A percentile compares a stretch with the other conserved stretches of the same genome.
These are phyloP conservation scores for Lontra canadensis DNA, from an alignment of 2,113 vertebrate species.

Conservation along the genomic window DNA sequence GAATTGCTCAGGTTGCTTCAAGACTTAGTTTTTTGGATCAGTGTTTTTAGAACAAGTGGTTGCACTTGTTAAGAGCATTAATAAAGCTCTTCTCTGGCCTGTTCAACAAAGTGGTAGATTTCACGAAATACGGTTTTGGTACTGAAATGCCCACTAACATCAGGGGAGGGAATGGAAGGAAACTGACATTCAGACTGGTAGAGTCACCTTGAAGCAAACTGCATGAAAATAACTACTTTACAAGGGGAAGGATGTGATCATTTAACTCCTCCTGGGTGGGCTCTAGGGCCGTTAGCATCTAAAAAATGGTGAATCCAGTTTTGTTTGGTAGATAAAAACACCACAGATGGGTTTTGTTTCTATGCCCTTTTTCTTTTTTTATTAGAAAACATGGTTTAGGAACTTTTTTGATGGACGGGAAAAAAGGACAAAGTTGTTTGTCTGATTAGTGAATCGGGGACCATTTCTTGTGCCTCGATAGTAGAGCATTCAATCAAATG, in stretches of 20 bases:
- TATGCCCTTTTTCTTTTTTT: background rate
- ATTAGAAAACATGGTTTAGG: background rate
- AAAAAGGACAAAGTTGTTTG: background rate
- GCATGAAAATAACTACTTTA: background rate
- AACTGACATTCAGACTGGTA: background rate
- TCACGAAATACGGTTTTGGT: background rate
- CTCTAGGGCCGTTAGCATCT: background rate
- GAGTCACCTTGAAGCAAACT: background rate
- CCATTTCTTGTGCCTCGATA: background rate
- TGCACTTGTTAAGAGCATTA: no score
- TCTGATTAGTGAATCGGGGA: no score
- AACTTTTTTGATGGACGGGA: background rate
- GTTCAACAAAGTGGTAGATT: background rate
- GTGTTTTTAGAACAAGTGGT: background rate
- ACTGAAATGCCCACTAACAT: background rate
- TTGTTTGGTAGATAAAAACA: background rate
- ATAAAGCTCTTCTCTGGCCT: background rate
- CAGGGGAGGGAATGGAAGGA: background rate
- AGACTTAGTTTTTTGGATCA: background rate
- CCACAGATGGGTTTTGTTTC: background rate
- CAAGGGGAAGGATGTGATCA: background rate
- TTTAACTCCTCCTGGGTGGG: background rate
- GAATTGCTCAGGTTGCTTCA: background rate
- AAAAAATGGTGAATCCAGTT: background rate
- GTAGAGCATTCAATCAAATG: background rate